These are phyloP conservation scores for Tryphoninae sp. DNA, from an alignment of 2,888 invertebrate species.

Conservation along the genomic window DNA sequence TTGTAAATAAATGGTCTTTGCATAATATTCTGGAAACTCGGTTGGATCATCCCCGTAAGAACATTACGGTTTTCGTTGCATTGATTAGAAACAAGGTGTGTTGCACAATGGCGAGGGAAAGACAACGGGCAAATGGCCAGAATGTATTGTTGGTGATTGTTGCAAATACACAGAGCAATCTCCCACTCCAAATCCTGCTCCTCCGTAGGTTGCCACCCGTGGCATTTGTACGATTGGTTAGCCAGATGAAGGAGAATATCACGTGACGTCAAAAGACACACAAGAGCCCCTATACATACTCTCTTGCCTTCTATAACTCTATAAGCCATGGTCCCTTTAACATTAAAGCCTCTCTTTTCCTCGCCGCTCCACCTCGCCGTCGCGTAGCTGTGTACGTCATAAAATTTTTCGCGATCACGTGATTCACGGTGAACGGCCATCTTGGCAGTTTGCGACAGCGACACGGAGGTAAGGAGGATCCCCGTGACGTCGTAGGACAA, in stretches of 20 bases:
- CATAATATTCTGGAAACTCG: not conserved
- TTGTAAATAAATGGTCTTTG: constrained; percentile 51
- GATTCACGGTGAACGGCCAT: constrained; percentile 72
- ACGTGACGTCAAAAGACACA: constrained; percentile 57
- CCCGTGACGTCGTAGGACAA: constrained; percentile 75
- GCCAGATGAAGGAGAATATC: constrained; percentile 32
- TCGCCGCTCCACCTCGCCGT: not conserved
- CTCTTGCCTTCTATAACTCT: constrained; percentile 35
- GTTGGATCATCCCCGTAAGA: not conserved
- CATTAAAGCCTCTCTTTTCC: constrained; percentile 57
- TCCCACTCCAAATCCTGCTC: not conserved
- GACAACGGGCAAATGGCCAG: not conserved
- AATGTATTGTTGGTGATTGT: constrained; percentile 53
- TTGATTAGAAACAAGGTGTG: not conserved
- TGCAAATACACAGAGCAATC: constrained; percentile 35
- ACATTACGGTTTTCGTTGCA: not conserved
- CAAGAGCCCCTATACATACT: constrained; percentile 27
- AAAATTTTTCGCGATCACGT: constrained; percentile 76
- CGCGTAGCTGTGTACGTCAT: constrained; percentile 71
- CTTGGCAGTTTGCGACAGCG: constrained; percentile 76
- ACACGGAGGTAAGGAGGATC: constrained; percentile 74
- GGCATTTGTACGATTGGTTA: not conserved
- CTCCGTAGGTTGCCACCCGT: not conserved
- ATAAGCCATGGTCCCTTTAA: constrained; percentile 72
- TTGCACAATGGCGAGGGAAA: not conserved